A percentile compares a stretch with the other conserved stretches of the same genome.
phyloP scores from a whole-genome alignment of 2,888 invertebrate genomes.

The Choristoneura rosaceana region DNA sequence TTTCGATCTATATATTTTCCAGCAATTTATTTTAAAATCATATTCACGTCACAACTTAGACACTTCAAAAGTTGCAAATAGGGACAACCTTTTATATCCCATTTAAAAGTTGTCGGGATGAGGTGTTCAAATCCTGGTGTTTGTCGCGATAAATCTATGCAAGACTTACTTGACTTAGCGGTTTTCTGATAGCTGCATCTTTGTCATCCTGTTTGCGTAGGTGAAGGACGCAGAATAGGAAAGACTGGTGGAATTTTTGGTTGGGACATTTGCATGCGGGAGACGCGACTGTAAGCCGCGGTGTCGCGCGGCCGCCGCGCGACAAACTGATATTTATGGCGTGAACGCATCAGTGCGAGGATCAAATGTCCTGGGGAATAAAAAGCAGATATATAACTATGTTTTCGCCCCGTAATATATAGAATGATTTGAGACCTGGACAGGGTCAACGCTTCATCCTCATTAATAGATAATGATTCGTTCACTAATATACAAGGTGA shows the following conservation, averaged over 20 bases:
- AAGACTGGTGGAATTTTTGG: constrained; percentile 43
- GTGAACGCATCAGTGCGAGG: constrained; percentile 53
- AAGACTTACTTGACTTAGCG: neutral
- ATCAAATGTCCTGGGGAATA: constrained; percentile 1
- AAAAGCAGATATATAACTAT: constrained; percentile 12
- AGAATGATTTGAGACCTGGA: too few species aligned
- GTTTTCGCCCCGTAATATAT: too few species aligned
- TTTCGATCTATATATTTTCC: too few species aligned
- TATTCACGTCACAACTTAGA: constrained; percentile 23
- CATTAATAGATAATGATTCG: too few species aligned
- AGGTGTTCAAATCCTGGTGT: constrained; percentile 62
- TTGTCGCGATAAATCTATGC: constrained; percentile 61
- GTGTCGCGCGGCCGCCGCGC: constrained; percentile 51
- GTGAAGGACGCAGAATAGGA: neutral
- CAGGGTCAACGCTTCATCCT: too few species aligned
- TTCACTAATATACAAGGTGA: too few species aligned
- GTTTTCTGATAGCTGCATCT: neutral
- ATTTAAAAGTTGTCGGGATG: constrained; percentile 35
- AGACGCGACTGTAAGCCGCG: constrained; percentile 47
- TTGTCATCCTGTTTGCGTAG: neutral
- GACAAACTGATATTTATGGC: constrained; percentile 78
- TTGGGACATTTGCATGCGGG: constrained; percentile 68
- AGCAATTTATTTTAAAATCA: constrained; percentile 3
- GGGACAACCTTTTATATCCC: constrained; percentile 32
- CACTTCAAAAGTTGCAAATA: constrained; percentile 11